These are phyloP conservation scores for Holotrichia oblita DNA, from an alignment of 1,140 invertebrate genomes.

Conservation along the genomic window DNA sequence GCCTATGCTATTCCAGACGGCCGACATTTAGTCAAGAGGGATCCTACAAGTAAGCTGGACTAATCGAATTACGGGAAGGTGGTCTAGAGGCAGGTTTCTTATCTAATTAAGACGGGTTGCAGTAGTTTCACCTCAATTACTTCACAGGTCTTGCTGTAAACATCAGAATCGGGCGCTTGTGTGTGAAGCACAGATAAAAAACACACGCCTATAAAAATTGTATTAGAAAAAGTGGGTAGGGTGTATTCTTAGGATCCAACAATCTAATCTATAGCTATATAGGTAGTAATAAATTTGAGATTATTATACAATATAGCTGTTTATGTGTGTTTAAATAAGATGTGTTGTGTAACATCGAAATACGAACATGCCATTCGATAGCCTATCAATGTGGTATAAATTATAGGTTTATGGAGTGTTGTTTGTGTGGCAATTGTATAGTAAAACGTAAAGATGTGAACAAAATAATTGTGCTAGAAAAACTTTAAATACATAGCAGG, in stretches of 20 bases:
- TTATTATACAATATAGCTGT: conserved; percentile 13
- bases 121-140: conserved; percentile 20
- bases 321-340: neutral
- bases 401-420: conserved; percentile 7
- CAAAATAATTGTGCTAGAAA: neutral
- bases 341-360: neutral
- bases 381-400: neutral
- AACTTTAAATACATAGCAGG: neutral
- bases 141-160: conserved; percentile 1
- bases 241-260: neutral
- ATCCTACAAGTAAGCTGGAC: neutral
- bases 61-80: conserved; percentile 6
- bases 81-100: neutral
- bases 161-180: neutral
- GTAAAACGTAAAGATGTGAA: too few species aligned
- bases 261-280: neutral
- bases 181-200: conserved; percentile 1
- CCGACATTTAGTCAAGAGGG: neutral
- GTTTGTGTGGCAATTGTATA: neutral
- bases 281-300: neutral
- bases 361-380: neutral
- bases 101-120: neutral
- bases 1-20: neutral
- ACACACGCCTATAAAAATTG: neutral
- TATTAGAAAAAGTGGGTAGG: neutral